These are phyloP conservation scores for Drosophila emarginata DNA, from an alignment of 2,888 invertebrate genomes.

Conservation along the genomic window DNA sequence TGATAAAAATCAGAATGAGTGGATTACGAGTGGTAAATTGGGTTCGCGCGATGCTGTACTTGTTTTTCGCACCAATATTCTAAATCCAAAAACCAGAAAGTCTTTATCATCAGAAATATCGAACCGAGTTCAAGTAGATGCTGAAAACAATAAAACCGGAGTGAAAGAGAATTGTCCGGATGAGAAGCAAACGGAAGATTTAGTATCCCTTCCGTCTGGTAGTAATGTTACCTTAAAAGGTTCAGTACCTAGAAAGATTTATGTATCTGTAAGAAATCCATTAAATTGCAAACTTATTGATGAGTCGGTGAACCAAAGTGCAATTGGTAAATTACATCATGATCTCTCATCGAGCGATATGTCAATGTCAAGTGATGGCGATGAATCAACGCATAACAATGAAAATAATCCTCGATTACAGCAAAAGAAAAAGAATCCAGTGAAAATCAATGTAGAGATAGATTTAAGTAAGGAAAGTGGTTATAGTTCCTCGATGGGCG, in stretches of 20 bases:
- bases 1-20: constrained; percentile 73
- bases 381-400: constrained; percentile 57
- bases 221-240: constrained; percentile 28
- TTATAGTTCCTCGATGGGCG: constrained; percentile 33
- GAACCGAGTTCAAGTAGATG: constrained; percentile 25
- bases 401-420: constrained; percentile 36
- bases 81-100: constrained; percentile 79
- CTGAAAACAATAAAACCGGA: constrained; percentile 39
- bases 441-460: constrained; percentile 26
- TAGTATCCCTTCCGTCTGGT: constrained; percentile 14
- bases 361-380: constrained; percentile 80
- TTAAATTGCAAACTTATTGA: constrained; percentile 31
- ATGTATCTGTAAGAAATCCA: constrained; percentile 37
- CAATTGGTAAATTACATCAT: constrained; percentile 43
- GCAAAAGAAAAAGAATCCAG: constrained; percentile 35
- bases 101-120: constrained; percentile 38
- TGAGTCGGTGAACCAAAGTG: constrained; percentile 20
- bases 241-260: constrained; percentile 38
- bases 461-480: constrained; percentile 49
- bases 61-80: constrained; percentile 86
- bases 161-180: background rate
- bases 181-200: background rate
- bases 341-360: constrained; percentile 79
- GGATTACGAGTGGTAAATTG: constrained; percentile 85
- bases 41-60: constrained; percentile 87